Evolutionary conservation across 2,113 vertebrate species (phyloP), one percentile per base, ranked within the genome.

Genomic region (Indicator indicator): DNA sequence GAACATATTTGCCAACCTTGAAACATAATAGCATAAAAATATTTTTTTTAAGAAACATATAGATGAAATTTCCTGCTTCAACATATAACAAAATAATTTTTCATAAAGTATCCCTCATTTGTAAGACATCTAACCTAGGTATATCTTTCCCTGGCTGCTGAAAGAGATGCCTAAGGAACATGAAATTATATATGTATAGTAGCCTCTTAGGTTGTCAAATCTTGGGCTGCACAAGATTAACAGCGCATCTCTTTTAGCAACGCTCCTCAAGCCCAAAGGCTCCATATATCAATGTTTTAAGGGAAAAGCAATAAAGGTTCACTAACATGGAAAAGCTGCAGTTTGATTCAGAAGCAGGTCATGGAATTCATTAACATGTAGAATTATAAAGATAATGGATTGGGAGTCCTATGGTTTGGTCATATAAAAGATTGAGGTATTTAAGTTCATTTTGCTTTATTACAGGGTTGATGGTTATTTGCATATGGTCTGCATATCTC

Each of bases 151-250:
- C 90, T 76, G 72, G 73, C 32, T 83, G 50, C 62, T 94, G 28
- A 69, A 90, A 33, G 58, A 95, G 74, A 90, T 75, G 81, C 64
- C 85, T 82, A 79, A 90, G 60, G 90, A 97, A 97, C 91, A 90
- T 89, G 77, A 95, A 98, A 95, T 73, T 9, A 89, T 94, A 78
- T 85, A 44, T 33, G 81, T 75, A 97, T n/a, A n/a, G 79, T 85
- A 97, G 90, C 92, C 67, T 97, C 92, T 72, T 46, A 93, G 83
- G 56, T 96, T 97, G 96, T 97, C 97, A 97, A 89, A 96, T 79
- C 83, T 94, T 86, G 96, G 88, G 88, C 92, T 95, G 88, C 84
- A 93, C 46, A 92, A 97, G 85, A 97, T 81, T 96, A 97, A 97
- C 94, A 92, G 78, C 79, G 75, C 79, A 70, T 91, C 85, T 97